A percentile compares a stretch with the other conserved stretches of the same genome.
phyloP scores from a whole-genome alignment of 2,797 vertebrate species.

The Crocodylus rhombifer region DNA sequence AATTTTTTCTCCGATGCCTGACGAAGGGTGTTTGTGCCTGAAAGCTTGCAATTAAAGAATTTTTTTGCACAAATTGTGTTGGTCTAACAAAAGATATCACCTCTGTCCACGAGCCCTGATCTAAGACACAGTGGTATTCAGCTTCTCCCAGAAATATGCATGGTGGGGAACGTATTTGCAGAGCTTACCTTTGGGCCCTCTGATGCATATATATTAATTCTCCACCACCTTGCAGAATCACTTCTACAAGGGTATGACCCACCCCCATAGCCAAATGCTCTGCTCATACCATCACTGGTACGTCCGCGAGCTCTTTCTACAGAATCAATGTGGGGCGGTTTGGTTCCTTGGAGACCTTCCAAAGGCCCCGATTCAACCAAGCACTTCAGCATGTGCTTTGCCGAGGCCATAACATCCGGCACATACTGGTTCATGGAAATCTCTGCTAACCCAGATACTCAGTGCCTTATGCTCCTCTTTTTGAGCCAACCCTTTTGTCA shows the following conservation, averaged over 20 bases:
- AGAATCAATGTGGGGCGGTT: background rate
- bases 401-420: fast-evolving
- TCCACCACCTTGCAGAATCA: background rate
- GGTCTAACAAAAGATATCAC: too few species aligned
- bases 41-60: too few species aligned
- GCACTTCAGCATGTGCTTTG: background rate
- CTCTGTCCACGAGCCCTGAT: background rate
- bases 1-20: too few species aligned
- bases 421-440: background rate
- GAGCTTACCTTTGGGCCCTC: too few species aligned
- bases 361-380: background rate
- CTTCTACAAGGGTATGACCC: background rate
- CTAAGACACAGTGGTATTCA: background rate
- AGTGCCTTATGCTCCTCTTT: background rate
- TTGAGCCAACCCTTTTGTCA: background rate
- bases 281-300: background rate
- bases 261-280: background rate
- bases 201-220: background rate
- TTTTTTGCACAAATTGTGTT: too few species aligned
- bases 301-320: background rate
- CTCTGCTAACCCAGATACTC: fast-evolving
- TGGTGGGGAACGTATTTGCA: too few species aligned
- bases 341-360: background rate
- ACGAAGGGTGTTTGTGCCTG: too few species aligned
- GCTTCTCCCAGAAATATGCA: too few species aligned